A percentile compares a stretch with the other conserved stretches of the same genome.
Evolutionary conservation across 2,797 vertebrate species (phyloP).

Genomic region (Tragopan temminckii): DNA sequence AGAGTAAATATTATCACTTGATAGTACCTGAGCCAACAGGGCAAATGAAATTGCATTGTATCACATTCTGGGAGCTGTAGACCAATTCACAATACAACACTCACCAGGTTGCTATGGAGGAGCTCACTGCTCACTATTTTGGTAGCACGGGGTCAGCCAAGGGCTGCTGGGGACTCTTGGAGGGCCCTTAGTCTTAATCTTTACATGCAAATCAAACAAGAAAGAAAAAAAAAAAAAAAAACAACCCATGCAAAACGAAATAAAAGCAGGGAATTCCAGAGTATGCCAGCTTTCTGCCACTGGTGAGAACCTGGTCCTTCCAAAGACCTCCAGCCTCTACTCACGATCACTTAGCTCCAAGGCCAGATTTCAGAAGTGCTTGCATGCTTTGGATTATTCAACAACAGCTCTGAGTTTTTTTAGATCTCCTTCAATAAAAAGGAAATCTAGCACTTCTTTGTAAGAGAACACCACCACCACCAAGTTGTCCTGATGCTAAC

Average conservation of each 20-base stretch:
- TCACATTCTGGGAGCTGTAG: constrained; percentile 30
- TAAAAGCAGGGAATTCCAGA: neutral
- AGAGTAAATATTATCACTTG: constrained; percentile 82
- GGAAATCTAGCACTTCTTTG: accelerated
- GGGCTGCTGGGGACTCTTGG: neutral
- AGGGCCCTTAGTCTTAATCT: neutral
- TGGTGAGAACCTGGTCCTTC: neutral
- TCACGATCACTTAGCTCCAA: neutral
- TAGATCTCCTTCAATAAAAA: neutral
- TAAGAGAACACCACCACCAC: neutral
- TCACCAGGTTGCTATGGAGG: constrained; percentile 72
- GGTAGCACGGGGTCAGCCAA: neutral
- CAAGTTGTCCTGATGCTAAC: neutral
- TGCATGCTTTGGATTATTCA: neutral
- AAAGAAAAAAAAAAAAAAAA: neutral
- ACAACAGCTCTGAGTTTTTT: neutral
- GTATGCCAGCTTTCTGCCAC: neutral
- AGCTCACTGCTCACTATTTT: neutral
- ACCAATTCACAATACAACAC: neutral
- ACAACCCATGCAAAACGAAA: neutral
- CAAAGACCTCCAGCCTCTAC: neutral
- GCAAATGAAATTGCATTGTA: constrained; percentile 76
- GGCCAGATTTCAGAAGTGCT: neutral
- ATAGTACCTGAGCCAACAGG: constrained; percentile 75
- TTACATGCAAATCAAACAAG: neutral